Evolutionary conservation across 2,888 invertebrate genomes (phyloP).

Genomic region (Unio delphinus): DNA sequence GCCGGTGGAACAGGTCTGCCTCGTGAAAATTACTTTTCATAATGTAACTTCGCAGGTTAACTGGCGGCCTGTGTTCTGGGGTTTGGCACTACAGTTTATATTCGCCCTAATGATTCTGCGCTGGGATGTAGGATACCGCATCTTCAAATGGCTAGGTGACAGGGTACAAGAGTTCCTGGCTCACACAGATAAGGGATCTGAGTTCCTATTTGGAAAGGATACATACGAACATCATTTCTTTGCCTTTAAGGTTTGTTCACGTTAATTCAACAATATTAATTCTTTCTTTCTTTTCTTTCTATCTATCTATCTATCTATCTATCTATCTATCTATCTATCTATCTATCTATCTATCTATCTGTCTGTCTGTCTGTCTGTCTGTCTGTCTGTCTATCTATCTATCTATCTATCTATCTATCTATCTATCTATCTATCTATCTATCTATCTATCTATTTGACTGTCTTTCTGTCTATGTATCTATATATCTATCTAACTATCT

Average conservation of each 20-base stretch:
- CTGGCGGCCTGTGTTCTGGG: conserved; percentile 85
- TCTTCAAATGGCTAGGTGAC: conserved; percentile 81
- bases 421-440: too few relatives aligned
- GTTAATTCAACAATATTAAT: too few relatives aligned
- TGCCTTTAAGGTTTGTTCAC: conserved; percentile 82
- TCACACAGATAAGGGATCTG: conserved; percentile 85
- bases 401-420: neutral
- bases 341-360: neutral
- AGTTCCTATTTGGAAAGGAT: conserved; percentile 84
- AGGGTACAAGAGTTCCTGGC: conserved; percentile 84
- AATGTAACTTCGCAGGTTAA: conserved; percentile 61
- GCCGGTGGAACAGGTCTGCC: too few relatives aligned
- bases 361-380: neutral
- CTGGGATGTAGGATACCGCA: conserved; percentile 72
- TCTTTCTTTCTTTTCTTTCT: neutral
- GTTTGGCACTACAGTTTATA: conserved; percentile 85
- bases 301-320: neutral
- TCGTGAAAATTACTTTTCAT: neutral
- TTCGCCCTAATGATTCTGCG: conserved; percentile 73
- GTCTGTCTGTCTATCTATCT: neutral
- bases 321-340: neutral
- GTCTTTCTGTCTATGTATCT: neutral
- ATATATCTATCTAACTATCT: neutral
- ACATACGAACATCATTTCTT: conserved; percentile 76
- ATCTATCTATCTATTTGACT: too few relatives aligned